These are phyloP conservation scores for Decapterus maruadsi DNA, from an alignment of 2,797 vertebrate genomes.

Conservation along the genomic window DNA sequence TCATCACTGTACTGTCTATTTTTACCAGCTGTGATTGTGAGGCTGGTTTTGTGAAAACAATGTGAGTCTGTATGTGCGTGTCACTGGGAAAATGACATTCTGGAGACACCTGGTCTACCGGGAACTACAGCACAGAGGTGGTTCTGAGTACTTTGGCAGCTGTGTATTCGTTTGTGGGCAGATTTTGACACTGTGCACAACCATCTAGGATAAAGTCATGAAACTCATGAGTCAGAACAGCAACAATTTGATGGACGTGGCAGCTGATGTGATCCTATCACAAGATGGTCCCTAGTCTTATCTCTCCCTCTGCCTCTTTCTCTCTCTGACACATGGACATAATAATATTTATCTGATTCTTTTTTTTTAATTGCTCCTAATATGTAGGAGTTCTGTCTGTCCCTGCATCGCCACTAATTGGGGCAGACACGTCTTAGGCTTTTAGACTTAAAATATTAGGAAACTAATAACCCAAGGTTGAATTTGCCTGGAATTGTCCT, in stretches of 20 bases:
- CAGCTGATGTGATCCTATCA: background rate
- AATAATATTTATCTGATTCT: too few species aligned
- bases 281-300: conserved; percentile 10
- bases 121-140: background rate
- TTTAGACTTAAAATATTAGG: too few species aligned
- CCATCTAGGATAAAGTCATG: background rate
- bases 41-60: background rate
- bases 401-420: too few species aligned
- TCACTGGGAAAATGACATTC: background rate
- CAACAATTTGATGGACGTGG: background rate
- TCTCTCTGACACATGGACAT: background rate
- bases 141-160: background rate
- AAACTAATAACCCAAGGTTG: too few species aligned
- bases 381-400: too few species aligned
- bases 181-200: background rate
- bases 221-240: background rate
- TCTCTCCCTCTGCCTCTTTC: background rate
- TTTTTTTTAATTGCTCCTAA: too few species aligned
- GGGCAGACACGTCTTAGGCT: too few species aligned
- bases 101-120: background rate
- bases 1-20: conserved; percentile 54
- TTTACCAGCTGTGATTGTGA: background rate
- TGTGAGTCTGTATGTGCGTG: background rate
- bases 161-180: background rate
- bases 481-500: too few species aligned